These are phyloP conservation scores for Diarsia dahlii DNA, from an alignment of 2,888 invertebrate genomes.

Conservation along the genomic window DNA sequence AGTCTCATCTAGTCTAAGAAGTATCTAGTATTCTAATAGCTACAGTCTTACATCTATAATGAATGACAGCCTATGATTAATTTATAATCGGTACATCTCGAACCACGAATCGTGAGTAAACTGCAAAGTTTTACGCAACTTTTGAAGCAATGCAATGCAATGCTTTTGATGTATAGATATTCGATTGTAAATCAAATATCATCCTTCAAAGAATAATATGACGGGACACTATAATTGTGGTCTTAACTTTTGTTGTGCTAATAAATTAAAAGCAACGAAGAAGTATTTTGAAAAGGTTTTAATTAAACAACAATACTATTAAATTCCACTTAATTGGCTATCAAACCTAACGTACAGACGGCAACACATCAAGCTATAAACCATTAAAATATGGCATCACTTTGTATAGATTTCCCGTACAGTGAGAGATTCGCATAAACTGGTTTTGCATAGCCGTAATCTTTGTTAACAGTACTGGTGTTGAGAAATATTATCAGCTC, in stretches of 20 bases:
- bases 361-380: not conserved
- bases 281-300: slow-evolving; percentile 23
- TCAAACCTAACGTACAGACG: not conserved
- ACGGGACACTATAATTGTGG: slow-evolving; percentile 9
- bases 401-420: too few relatives aligned
- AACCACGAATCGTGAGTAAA: not conserved
- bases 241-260: not conserved
- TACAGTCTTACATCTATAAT: not conserved
- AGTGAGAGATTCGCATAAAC: too few relatives aligned
- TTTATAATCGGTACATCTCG: not conserved
- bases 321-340: not conserved
- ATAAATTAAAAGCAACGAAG: slow-evolving; percentile 4
- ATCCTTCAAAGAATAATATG: slow-evolving; percentile 6
- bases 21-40: not conserved
- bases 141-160: slow-evolving; percentile 15
- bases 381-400: too few relatives aligned
- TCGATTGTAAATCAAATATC: slow-evolving; percentile 9
- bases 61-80: not conserved
- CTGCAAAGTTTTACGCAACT: slow-evolving; percentile 14
- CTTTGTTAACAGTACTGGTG: not conserved
- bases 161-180: slow-evolving; percentile 2
- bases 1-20: too few relatives aligned
- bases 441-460: not conserved
- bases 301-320: slow-evolving; percentile 43
- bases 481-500: slow-evolving; percentile 7